Percentiles rank a stretch among this genome's conserved stretches.
phyloP scores from a whole-genome alignment of 2,797 vertebrate genomes.

The Cryptoprocta ferox region DNA sequence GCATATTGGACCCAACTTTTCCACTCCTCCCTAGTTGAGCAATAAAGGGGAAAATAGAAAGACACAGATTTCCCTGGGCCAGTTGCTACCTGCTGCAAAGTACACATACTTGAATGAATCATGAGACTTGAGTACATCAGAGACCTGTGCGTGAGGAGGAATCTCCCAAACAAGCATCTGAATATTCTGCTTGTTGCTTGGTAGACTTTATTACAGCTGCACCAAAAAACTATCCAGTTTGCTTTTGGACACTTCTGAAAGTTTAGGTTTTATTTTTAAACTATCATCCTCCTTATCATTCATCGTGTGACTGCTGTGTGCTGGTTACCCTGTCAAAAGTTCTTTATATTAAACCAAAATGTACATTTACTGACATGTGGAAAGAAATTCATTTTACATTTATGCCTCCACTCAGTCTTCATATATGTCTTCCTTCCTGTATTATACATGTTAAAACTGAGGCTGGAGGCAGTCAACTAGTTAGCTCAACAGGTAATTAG shows the following conservation, averaged over 20 bases:
- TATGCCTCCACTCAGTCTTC: background rate
- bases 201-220: background rate
- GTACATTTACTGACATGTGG: background rate
- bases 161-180: background rate
- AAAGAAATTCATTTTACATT: background rate
- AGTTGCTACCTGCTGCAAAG: background rate
- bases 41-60: background rate
- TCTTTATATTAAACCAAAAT: slow-evolving; percentile 29
- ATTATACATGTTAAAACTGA: background rate
- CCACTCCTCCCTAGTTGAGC: background rate
- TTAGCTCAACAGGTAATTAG: background rate
- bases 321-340: background rate
- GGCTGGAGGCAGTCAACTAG: background rate
- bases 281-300: background rate
- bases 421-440: background rate
- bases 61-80: background rate
- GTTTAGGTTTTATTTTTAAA: background rate
- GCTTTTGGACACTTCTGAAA: background rate
- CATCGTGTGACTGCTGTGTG: background rate
- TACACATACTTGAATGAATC: background rate
- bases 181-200: background rate
- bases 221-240: background rate
- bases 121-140: background rate
- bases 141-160: background rate
- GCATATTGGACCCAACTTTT: background rate